Percentiles rank a stretch among this genome's conserved stretches.
Evolutionary conservation across 2,113 vertebrate genomes (phyloP).

Genomic region (Barnardius zonarius): DNA sequence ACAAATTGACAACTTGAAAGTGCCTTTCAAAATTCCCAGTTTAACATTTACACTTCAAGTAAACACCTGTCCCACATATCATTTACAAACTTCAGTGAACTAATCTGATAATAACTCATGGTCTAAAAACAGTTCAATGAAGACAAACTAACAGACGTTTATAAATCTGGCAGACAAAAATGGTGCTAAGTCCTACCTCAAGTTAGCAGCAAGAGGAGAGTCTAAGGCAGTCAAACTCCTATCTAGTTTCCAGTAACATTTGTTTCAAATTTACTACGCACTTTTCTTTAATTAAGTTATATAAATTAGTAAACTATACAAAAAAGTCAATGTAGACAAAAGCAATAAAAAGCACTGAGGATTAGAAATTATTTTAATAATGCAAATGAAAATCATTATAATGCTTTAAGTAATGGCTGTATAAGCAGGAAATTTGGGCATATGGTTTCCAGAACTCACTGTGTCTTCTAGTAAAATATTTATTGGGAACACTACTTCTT

Average conservation of each 20-base stretch:
- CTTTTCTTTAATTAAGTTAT: conserved; percentile 54
- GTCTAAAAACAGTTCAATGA: background rate
- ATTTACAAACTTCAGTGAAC: background rate
- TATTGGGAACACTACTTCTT: conserved; percentile 46
- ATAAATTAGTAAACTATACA: conserved; percentile 45
- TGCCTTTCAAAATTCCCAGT: conserved; percentile 25
- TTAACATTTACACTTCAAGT: background rate
- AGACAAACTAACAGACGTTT: conserved; percentile 15
- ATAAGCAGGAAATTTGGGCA: conserved; percentile 9
- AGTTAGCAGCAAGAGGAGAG: conserved; percentile 7
- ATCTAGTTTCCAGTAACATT: conserved; percentile 50
- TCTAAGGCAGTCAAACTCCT: background rate
- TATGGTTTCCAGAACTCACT: conserved; percentile 31
- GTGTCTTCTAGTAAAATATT: conserved; percentile 53
- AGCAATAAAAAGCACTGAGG: background rate
- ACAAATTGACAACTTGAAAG: conserved; percentile 6
- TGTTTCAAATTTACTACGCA: conserved; percentile 59
- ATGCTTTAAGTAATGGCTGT: background rate
- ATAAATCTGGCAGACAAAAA: conserved; percentile 37
- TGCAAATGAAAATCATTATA: conserved; percentile 40
- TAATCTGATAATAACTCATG: background rate
- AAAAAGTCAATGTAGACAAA: conserved; percentile 13
- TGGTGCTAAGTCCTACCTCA: background rate
- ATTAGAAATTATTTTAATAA: conserved; percentile 51
- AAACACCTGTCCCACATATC: background rate